Base-by-base conservation (phyloP, 2,888 invertebrate genomes). In the Dioctria linearis region DNA sequence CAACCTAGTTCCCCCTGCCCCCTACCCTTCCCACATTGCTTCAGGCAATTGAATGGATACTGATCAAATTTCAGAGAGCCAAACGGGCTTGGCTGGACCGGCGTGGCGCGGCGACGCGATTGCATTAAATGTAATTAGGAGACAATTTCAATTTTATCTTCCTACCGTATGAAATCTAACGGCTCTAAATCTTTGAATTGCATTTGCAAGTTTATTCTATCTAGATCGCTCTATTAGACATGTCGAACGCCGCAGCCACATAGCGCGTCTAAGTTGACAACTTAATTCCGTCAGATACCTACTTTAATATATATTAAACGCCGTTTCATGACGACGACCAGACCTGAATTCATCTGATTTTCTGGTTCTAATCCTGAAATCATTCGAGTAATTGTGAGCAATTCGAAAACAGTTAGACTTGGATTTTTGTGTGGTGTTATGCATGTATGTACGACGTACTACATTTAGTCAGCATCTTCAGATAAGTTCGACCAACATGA, bases 341-440 rank as follows among this genome's bases (percentile, higher is more conserved):
- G 59, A 59, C 59, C 59, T 59, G 59, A 59, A 59, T 25, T 59
- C 59, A 59, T 25, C 13, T 59, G 59, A 59, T 59, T 59, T 13
- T 59, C 59, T 59, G 13, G 59, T 25, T 13, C 59, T 59, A 59
- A 59, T 59, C 59, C n/a, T 5, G 59, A 59, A 25, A 59, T n/a
- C 13, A 59, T 8, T n/a, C 59, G 59, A 59, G 59, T 59, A 59
- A 59, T 59, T 59, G 59, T 59, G 25, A 59, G 4, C 25, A 59
- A 59, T 59, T 59, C 59, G n/a, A 59, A 25, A 59, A 59, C 59
- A 59, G 59, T 59, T 59, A 59, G 59, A 25, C 46, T 46, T 46
- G 46, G 46, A 46, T 46, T 46, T 46, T 46, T 46, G 5, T 5
- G 5, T 5, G 13, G 25, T 6, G 6, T 59, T n/a, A 59, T 13